These are phyloP conservation scores for Polypedilum vanderplanki DNA, from an alignment of 1,140 invertebrate genomes.

Conservation along the genomic window DNA sequence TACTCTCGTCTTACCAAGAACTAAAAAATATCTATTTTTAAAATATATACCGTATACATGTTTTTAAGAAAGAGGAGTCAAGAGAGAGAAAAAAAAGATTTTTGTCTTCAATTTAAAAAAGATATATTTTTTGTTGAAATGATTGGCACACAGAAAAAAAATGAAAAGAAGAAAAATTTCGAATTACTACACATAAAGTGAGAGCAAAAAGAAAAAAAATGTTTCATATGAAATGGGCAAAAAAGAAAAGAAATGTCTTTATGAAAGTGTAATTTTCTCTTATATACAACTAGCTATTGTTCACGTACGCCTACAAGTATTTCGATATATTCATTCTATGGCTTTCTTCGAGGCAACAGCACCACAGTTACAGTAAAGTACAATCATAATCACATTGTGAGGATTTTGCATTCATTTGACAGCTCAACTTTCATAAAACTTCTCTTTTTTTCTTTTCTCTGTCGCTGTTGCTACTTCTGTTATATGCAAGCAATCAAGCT, in stretches of 20 bases:
- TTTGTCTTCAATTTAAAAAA: constrained; percentile 1
- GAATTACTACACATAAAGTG: not conserved
- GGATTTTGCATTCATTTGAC: not conserved
- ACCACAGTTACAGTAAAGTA: not conserved
- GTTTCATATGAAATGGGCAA: not conserved
- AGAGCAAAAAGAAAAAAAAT: not conserved
- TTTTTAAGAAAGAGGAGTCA: not conserved
- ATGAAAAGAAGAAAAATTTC: not conserved
- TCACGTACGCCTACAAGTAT: constrained; percentile 10
- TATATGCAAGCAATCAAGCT: not conserved
- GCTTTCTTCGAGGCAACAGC: not conserved
- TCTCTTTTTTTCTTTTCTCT: not conserved
- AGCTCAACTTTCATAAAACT: not conserved
- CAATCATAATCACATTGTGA: too few species aligned
- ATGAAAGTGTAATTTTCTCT: not conserved
- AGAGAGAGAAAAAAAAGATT: not conserved
- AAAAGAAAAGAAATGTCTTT: not conserved
- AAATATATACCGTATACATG: not conserved
- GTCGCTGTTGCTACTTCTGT: not conserved
- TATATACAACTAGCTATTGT: constrained; percentile 4
- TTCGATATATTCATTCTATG: not conserved
- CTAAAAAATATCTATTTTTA: constrained; percentile 11
- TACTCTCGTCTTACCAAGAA: not conserved
- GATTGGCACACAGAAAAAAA: constrained; percentile 12
- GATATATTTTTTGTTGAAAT: not conserved